Base-by-base conservation (phyloP, 2,113 vertebrate genomes). In the Vireo altiloquus region DNA sequence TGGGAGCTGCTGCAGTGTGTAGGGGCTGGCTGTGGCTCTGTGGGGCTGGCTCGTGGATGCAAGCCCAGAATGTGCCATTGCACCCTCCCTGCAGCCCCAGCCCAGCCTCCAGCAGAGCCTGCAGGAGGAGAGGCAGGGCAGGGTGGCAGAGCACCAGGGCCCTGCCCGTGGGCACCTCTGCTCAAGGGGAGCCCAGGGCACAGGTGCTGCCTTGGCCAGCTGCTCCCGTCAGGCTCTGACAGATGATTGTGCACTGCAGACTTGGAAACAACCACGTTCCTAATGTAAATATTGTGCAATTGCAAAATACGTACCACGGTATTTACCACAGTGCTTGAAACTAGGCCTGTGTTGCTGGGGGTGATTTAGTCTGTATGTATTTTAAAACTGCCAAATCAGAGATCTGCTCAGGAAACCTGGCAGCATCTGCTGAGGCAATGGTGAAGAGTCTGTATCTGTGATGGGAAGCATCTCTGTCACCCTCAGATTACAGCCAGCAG, bases 81-180 rank as follows among this genome's bases (percentile, higher is more conserved):
- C 6, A 0, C 4, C 31, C 35, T 15, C 24, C 1, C n/a, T 68
- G 77, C 25, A 6, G 25, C 83, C 50, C 71, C 16, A 6, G 25
- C 28, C 59, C 59, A 53, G 68, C 20, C 23, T n/a, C 8, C 37
- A 5, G 2, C 21, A 0, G 21, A 15, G 64, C 2, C 1, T 3
- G 56, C 15, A 30, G 22, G 50, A 50, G 50, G 39, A 40, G 44
- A 22, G 24, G 65, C 39, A 28, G 47, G 70, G 50, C 37, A 39
- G 39, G 37, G 5, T 4, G 54, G 59, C 68, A 44, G 35, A 30
- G 21, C 60, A 79, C 10, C 37, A 17, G 42, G 3, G 14, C 59
- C 1, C 1, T 22, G 25, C 44, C 49, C 23, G 1, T 10, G 14
- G 12, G 19, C 14, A 27, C 42, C 46, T 44, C 74, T 42, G 64